Evolutionary conservation across 2,888 invertebrate genomes (phyloP), one percentile per base, ranked within the genome.

Genomic region (Ametastegia equiseti): DNA sequence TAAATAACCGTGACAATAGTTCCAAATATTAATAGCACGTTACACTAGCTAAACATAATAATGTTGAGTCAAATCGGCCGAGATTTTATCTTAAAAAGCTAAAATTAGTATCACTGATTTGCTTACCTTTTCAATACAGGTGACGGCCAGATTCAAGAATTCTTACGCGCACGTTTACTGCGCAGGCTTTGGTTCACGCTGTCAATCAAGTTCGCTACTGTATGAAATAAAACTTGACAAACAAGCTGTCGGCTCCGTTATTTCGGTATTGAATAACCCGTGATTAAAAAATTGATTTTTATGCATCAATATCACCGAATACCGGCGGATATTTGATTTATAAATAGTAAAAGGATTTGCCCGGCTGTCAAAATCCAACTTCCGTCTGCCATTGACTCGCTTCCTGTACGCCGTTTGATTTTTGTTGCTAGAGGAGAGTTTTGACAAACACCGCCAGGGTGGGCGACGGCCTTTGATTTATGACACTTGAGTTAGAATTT

Each of bases 41-140:
- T 65, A 36, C n/a, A 47, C 63, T 75, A 42, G 57, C 30, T 36
- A 65, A 50, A 45, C 19, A 45, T 77, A 42, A 27, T 79, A 15
- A 69, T 47, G 79, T 82, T 30, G 73, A 50, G 33, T 63, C 75
- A 83, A 81, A 83, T 86, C 85, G 57, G 81, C 73, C 0, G 73
- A 80, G 82, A 82, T 83, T 79, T 84, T 82, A 83, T 75, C 82
- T 67, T 82, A 84, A 81, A 81, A 81, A 13, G 69, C 54, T 65
- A 73, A 85, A 88, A 89, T 88, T 88, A 88, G 88, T 87, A 88
- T 86, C 87, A 88, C 88, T 87, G 88, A 88, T 87, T 88, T 88
- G 90, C 92, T 92, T 92, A 92, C 93, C 92, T 92, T 92, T 92
- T 92, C 92, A 92, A 93, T 92, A 92, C 93, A 93, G 92, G 92